Conservation (phyloP, 2,888 invertebrate genomes). For the Deilephila porcellus region DNA sequence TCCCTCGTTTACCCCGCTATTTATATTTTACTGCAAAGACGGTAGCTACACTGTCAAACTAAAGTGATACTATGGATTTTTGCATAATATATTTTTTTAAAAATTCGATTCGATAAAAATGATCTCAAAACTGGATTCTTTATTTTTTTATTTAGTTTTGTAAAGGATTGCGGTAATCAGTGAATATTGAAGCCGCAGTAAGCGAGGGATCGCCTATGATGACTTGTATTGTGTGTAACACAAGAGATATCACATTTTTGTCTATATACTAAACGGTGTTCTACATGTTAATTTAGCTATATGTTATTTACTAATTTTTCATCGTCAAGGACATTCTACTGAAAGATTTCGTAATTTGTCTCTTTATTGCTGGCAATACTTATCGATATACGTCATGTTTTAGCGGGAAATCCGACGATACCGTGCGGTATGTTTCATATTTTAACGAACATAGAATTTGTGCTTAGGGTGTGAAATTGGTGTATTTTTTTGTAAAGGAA, state of each 20-base stretch:
- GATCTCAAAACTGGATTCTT: neutral
- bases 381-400: neutral
- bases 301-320: slow-evolving; percentile 7
- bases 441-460: too few relatives aligned
- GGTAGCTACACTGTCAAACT: neutral
- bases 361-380: neutral
- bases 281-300: slow-evolving; percentile 14
- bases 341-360: neutral
- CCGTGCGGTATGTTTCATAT: too few relatives aligned
- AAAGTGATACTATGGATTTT: neutral
- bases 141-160: neutral
- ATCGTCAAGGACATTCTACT: slow-evolving; percentile 8
- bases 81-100: neutral
- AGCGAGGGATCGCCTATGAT: neutral
- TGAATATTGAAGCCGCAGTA: neutral
- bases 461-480: too few relatives aligned
- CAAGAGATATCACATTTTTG: slow-evolving; percentile 22
- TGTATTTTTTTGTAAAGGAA: too few relatives aligned
- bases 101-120: neutral
- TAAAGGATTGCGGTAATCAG: neutral
- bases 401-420: too few relatives aligned
- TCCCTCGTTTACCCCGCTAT: neutral
- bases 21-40: neutral
- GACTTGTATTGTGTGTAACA: slow-evolving; percentile 40
- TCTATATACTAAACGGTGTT: slow-evolving; percentile 18